Conservation (phyloP, 2,113 vertebrate genomes). For the Podiceps cristatus region DNA sequence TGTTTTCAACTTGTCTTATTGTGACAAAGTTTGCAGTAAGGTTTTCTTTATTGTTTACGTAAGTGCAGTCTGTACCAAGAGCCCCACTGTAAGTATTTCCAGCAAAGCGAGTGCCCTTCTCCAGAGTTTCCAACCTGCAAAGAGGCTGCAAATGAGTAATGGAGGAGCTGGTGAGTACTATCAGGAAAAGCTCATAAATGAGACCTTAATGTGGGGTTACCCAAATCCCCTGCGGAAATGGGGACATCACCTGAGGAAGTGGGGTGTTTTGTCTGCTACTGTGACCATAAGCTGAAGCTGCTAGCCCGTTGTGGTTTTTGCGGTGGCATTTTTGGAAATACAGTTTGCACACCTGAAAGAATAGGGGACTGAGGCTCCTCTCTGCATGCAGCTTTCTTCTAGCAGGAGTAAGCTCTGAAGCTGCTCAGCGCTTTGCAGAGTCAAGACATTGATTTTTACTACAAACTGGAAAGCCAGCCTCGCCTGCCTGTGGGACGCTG, state of each 20-base stretch:
- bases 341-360: background rate
- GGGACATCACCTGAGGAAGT: background rate
- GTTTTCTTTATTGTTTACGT: background rate
- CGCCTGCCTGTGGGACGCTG: rapidly evolving
- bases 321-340: background rate
- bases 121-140: too few species aligned
- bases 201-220: background rate
- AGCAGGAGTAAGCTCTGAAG: rapidly evolving
- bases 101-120: background rate
- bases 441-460: rapidly evolving
- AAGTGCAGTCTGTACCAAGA: background rate
- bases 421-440: background rate
- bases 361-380: background rate
- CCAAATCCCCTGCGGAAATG: background rate
- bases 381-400: background rate
- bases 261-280: background rate
- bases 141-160: background rate
- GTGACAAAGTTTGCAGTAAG: background rate
- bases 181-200: background rate
- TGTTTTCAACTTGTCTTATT: background rate
- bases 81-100: background rate
- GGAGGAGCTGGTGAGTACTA: background rate
- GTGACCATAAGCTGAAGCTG: background rate
- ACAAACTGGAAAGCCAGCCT: background rate
- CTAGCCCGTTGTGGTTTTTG: background rate